A percentile compares a stretch with the other conserved stretches of the same genome.
These are phyloP conservation scores for Gryon sp. DNA, from an alignment of 1,140 invertebrate genomes.

Conservation along the genomic window DNA sequence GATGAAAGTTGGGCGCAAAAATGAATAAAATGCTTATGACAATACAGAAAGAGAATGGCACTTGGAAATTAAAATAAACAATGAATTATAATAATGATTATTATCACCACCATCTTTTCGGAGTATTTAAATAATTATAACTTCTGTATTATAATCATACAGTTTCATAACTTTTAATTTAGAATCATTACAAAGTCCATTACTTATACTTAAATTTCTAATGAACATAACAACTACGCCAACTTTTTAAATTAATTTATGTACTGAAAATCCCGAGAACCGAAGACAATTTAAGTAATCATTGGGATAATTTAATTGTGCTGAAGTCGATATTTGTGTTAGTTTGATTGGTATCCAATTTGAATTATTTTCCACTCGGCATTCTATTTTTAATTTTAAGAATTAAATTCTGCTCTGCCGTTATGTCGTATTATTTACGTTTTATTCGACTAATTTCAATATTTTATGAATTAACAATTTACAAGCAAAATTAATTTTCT, in stretches of 20 bases:
- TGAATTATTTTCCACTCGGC: too few relatives aligned
- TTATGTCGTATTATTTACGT: too few relatives aligned
- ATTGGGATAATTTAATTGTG: slow-evolving; percentile 12
- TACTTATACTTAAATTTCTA: slow-evolving; percentile 49
- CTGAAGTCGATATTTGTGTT: neutral
- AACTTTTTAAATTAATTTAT: slow-evolving; percentile 57
- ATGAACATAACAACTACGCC: slow-evolving; percentile 45
- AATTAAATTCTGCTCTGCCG: too few relatives aligned
- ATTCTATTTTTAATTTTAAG: neutral
- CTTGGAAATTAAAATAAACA: too few relatives aligned
- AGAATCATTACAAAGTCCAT: slow-evolving; percentile 49
- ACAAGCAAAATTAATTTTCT: too few relatives aligned
- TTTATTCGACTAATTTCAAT: too few relatives aligned
- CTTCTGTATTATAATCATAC: slow-evolving; percentile 38
- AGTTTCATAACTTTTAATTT: slow-evolving; percentile 52
- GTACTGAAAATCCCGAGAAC: slow-evolving; percentile 27
- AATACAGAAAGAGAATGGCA: too few relatives aligned
- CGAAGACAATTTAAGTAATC: slow-evolving; percentile 16
- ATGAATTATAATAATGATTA: too few relatives aligned
- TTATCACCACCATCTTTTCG: too few relatives aligned
- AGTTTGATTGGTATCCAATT: neutral
- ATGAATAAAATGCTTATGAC: too few relatives aligned
- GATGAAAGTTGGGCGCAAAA: too few relatives aligned
- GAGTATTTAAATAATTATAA: slow-evolving; percentile 20
- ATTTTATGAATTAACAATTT: too few relatives aligned